Conservation (phyloP, 2,797 vertebrate genomes). For the Sphaeramia orbicularis region DNA sequence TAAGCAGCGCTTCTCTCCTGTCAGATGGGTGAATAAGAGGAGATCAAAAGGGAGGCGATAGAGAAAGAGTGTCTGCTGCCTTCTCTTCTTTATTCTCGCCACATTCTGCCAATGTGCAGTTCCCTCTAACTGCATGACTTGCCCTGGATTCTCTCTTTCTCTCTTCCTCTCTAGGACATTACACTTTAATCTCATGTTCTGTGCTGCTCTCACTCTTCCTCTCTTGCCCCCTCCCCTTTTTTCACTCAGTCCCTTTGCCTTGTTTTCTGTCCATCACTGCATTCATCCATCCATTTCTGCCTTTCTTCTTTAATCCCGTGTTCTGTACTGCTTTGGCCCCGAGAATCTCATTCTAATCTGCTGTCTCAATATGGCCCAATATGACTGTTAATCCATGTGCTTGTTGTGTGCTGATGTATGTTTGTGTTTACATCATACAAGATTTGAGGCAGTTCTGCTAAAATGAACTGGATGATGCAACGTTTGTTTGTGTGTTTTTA, state of each 20-base stretch:
- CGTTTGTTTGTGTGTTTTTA: constrained; percentile 50
- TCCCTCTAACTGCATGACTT: constrained; percentile 71
- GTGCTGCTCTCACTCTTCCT: constrained; percentile 46
- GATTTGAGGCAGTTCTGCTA: constrained; percentile 38
- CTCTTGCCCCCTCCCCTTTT: constrained; percentile 40
- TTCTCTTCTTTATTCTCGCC: constrained; percentile 75
- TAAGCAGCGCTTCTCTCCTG: constrained; percentile 66
- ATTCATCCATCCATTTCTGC: constrained; percentile 53
- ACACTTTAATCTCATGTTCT: constrained; percentile 80
- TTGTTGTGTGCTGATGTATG: background rate
- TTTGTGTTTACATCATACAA: constrained; percentile 49
- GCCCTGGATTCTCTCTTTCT: constrained; percentile 66
- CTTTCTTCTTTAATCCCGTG: constrained; percentile 76
- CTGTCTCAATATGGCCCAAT: constrained; percentile 68
- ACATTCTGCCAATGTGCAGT: constrained; percentile 76
- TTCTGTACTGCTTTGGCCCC: constrained; percentile 61
- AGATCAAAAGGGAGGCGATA: constrained; percentile 75
- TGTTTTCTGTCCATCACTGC: constrained; percentile 53
- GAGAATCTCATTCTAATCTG: constrained; percentile 77
- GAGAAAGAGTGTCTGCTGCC: constrained; percentile 73
- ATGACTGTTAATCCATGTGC: constrained; percentile 65
- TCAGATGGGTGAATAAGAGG: constrained; percentile 71
- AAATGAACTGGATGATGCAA: constrained; percentile 55
- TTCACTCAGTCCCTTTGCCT: constrained; percentile 34
- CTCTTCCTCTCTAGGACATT: constrained; percentile 75